Conservation (phyloP, 2,888 invertebrate species). For the Helobdella robusta region DNA sequence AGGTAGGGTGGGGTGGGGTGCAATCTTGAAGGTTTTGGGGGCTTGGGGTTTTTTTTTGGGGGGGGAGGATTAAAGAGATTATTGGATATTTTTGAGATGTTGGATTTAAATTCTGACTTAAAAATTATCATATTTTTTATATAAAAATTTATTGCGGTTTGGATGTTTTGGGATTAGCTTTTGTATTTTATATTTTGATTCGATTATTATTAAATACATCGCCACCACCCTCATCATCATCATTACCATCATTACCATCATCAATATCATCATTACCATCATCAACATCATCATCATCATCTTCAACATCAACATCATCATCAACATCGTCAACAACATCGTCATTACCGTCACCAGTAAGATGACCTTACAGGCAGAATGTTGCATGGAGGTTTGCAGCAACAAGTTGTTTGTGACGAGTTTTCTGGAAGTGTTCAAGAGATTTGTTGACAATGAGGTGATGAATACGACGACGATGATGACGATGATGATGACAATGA, state of each 20-base stretch:
- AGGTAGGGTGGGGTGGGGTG: too few relatives aligned
- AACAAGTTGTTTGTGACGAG: not conserved
- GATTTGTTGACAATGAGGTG: not conserved
- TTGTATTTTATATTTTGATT: too few relatives aligned
- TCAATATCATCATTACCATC: not conserved
- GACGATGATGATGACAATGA: not conserved
- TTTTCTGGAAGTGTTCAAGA: not conserved
- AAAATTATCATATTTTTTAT: too few relatives aligned
- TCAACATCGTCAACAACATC: not conserved
- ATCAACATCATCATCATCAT: conserved; percentile 1
- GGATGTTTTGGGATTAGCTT: too few relatives aligned
- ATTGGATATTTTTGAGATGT: too few relatives aligned
- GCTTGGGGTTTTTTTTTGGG: not conserved
- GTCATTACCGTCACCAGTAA: not conserved
- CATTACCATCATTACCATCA: not conserved
- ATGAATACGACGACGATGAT: not conserved
- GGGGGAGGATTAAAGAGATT: not conserved
- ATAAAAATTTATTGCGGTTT: too few relatives aligned
- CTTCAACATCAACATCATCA: not conserved
- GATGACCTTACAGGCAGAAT: too few relatives aligned
- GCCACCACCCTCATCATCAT: conserved; percentile 3
- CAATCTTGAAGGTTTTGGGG: too few relatives aligned
- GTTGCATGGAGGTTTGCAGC: too few relatives aligned
- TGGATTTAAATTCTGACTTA: too few relatives aligned
- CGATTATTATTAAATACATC: too few relatives aligned